Evolutionary conservation across 2,113 vertebrate species (phyloP), one percentile per base, ranked within the genome.

Genomic region (Holacanthus passer): DNA sequence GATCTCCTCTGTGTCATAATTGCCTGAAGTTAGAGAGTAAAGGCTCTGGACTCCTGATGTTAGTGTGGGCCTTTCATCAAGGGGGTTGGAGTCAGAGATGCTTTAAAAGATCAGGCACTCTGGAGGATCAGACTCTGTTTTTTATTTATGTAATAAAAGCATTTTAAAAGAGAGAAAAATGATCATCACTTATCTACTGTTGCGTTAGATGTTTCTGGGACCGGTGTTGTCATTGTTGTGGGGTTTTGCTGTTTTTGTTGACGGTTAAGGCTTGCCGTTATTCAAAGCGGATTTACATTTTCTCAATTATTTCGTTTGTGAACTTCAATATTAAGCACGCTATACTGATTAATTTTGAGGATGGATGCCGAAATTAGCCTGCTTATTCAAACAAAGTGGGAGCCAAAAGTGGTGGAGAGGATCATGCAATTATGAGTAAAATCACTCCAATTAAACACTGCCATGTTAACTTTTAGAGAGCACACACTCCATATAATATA

Each of bases 401-500:
- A 94, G 92, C 93, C 91, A 93, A 95, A 95, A 95, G 94, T 94
- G 92, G 91, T 74, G 89, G 86, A 93, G 94, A 96, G 93, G 94
- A 94, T 95, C 95, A 92, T 85, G 91, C 84, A 95, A 95, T 95
- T 95, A 94, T 83, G 90, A 90, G 83, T 92, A 93, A 94, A 95
- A 95, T 95, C 93, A 95, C 93, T 95, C 93, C 92, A 95, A 95
- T 96, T 95, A 95, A 95, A 95, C 94, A 95, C 88, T 64, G 86
- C 84, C 88, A 59, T 93, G 94, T 95, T 95, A 94, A 95, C 93
- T 95, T 95, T 94, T 93, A 90, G 94, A 95, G 94, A 94, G 93
- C 89, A 81, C 83, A 85, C 92, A 94, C 94, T 95, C 88, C 76
- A 93, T 88, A 64, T 92, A 93, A 95, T 93, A 89, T 91, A 94